Evolutionary conservation across 2,888 invertebrate genomes (phyloP), one percentile per base, ranked within the genome.

Genomic region (Eupithecia dodoneata): DNA sequence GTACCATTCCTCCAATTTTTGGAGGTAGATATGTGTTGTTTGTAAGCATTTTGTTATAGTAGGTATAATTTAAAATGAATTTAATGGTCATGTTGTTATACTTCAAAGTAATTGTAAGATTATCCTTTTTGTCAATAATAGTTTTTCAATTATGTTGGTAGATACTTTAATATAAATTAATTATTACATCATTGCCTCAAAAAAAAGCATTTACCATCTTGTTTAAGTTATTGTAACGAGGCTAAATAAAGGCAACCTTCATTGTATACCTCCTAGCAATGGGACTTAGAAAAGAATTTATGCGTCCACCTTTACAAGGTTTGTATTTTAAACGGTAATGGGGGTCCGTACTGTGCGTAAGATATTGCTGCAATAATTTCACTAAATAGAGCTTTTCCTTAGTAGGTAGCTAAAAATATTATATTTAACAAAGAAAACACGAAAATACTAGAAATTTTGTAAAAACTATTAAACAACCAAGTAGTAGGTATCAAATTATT

Each of bases 271-370:
- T 6, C 44, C 55, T 59, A 66, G 75, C 79, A 79, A 77, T 78
- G 81, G 75, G 76, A 66, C 81, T 72, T 75, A 79, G 84, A 86
- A 85, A 85, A 84, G 86, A 87, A 87, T 87, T 88, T 87, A 88
- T 87, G 85, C 81, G 82, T 67, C 65, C 84, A 86, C 84, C 85
- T 83, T 83, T 76, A 80, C 82, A 82, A 74, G 79, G 79, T 76
- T 77, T 82, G 80, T 81, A 81, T 82, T 82, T 80, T 81, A 82
- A 82, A 81, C 10, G 77, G 79, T 76, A 80, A 81, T 73, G 66
- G 63, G 72, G 75, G 73, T 73, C 70, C 13, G 66, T 47, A 66
- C 71, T 70, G 59, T 66, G 55, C 75, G 74, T 79, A 76, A 80
- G 72, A 76, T 76, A 80, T 79, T 78, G 74, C 66, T 71, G 66